A percentile compares a stretch with the other conserved stretches of the same genome.
Evolutionary conservation across 2,797 vertebrate genomes (phyloP).

Genomic region (Myioborus miniatus): DNA sequence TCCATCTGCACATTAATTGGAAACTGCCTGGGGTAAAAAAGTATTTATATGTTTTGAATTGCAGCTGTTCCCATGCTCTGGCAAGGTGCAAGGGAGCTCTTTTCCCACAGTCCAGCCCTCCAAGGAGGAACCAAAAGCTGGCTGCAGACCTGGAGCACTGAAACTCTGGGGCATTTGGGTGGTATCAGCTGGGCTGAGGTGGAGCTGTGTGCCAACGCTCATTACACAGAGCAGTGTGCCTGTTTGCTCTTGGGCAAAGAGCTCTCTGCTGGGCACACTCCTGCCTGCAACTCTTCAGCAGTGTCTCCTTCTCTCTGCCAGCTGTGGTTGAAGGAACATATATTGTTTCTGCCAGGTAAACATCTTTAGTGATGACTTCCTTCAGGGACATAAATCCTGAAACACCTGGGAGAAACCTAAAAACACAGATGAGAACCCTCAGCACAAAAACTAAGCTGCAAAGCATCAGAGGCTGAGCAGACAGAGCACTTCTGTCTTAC

Average conservation of each 20-base stretch:
- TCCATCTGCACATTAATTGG: slow-evolving; percentile 48
- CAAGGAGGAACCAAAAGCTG: background rate
- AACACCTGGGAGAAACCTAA: background rate
- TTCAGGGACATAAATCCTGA: background rate
- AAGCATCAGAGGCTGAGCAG: background rate
- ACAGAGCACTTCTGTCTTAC: background rate
- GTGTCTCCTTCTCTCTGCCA: background rate
- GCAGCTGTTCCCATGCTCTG: slow-evolving; percentile 20
- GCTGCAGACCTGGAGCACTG: background rate
- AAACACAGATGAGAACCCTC: background rate
- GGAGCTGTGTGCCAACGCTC: accelerated
- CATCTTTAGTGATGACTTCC: background rate
- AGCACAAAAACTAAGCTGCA: background rate
- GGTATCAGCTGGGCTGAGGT: background rate
- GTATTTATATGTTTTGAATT: background rate
- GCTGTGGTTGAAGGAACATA: background rate
- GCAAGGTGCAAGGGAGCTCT: slow-evolving; percentile 15
- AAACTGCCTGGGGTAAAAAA: slow-evolving; percentile 35
- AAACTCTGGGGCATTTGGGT: background rate
- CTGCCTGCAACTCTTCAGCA: background rate
- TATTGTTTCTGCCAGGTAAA: background rate
- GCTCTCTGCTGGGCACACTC: background rate
- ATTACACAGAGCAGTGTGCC: background rate
- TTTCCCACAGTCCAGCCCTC: slow-evolving; percentile 19
- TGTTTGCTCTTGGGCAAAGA: background rate